Conservation (phyloP, 2,113 vertebrate species). For the Toxostoma redivivum region DNA sequence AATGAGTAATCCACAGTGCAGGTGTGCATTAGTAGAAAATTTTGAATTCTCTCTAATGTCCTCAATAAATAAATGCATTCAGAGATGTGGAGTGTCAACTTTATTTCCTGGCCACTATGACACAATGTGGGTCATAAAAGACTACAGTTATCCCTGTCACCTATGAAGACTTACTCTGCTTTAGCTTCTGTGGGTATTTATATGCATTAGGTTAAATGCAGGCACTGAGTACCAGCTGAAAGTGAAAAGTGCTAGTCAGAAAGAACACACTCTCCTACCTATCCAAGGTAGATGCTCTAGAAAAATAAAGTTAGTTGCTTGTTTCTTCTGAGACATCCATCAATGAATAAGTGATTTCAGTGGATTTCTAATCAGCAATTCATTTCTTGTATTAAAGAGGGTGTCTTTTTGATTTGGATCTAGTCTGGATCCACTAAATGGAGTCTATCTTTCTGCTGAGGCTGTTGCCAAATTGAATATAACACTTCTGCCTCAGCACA, state of each 20-base stretch:
- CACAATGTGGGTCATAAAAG: background rate
- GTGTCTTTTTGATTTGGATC: background rate
- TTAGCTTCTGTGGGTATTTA: background rate
- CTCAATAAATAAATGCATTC: background rate
- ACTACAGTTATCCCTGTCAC: accelerated
- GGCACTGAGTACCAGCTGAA: background rate
- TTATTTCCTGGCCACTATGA: background rate
- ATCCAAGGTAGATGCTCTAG: background rate
- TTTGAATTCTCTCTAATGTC: background rate
- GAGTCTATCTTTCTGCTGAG: background rate
- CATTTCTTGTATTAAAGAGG: background rate
- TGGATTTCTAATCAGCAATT: background rate
- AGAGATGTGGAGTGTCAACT: background rate
- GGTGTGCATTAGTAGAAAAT: background rate
- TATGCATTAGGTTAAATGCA: background rate
- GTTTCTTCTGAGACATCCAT: background rate
- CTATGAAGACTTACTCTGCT: background rate
- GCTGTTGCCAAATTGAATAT: background rate
- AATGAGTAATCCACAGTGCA: background rate
- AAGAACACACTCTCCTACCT: background rate
- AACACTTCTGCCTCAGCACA: background rate
- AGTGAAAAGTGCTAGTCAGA: background rate
- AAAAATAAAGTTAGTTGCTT: background rate
- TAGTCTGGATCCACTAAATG: background rate
- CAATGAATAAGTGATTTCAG: background rate